Evolutionary conservation across 2,113 vertebrate genomes (phyloP).

Genomic region (Kryptolebias marmoratus): DNA sequence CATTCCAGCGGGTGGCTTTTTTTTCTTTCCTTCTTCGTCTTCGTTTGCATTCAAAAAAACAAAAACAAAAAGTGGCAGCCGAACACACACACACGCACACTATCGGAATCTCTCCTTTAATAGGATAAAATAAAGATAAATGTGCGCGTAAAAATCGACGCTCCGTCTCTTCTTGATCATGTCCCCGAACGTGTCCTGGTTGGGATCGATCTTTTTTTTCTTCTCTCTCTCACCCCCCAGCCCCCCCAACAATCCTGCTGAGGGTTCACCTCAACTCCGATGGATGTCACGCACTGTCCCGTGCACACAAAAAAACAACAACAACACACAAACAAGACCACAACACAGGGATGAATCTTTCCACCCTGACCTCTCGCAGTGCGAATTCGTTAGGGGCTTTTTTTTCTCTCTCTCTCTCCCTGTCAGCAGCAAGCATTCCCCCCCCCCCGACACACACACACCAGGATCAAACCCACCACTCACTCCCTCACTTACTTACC

Average conservation of each 20-base stretch:
- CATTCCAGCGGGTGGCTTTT: slow-evolving; percentile 74
- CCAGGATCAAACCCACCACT: slow-evolving; percentile 59
- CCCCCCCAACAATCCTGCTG: slow-evolving; percentile 14
- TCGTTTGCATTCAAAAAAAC: slow-evolving; percentile 7
- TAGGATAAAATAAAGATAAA: slow-evolving; percentile 45
- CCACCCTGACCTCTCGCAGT: slow-evolving; percentile 39
- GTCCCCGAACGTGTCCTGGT: slow-evolving; percentile 55
- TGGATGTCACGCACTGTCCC: slow-evolving; percentile 59
- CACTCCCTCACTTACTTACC: slow-evolving; percentile 89
- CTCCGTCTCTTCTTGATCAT: slow-evolving; percentile 57
- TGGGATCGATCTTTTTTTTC: slow-evolving; percentile 73
- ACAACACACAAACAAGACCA: neutral
- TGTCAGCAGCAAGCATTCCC: slow-evolving; percentile 65
- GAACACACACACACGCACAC: slow-evolving; percentile 13
- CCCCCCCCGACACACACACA: neutral
- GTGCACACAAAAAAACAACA: neutral
- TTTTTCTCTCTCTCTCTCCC: slow-evolving; percentile 11
- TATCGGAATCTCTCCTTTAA: slow-evolving; percentile 59
- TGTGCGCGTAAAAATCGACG: slow-evolving; percentile 57
- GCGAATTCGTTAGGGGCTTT: slow-evolving; percentile 17
- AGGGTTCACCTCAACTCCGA: slow-evolving; percentile 69
- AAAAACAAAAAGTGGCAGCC: slow-evolving; percentile 61
- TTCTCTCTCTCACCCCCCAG: slow-evolving; percentile 32
- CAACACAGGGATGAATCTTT: slow-evolving; percentile 43
- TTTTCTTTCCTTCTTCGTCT: no score